These are phyloP conservation scores for Istiophorus platypterus DNA, from an alignment of 2,113 vertebrate species.

Conservation along the genomic window DNA sequence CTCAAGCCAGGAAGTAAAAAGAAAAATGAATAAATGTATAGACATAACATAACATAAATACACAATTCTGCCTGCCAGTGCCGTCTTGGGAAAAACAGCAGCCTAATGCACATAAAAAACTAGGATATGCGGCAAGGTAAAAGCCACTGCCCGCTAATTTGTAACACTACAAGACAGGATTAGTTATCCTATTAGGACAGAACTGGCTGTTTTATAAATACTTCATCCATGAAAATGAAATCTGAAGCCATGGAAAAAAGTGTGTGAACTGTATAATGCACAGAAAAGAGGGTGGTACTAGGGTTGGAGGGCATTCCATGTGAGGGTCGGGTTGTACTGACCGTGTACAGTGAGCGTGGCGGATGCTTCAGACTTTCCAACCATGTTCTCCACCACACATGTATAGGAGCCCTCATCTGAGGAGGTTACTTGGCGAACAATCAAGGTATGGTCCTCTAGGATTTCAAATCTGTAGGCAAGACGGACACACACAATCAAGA, in stretches of 20 bases:
- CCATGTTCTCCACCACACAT: constrained; percentile 97
- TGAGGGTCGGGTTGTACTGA: constrained; percentile 67
- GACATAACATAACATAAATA: no score
- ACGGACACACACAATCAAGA: constrained; percentile 39
- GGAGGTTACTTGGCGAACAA: constrained; percentile 89
- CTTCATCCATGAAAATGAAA: constrained; percentile 27
- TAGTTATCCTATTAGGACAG: constrained; percentile 13
- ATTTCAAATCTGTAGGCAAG: constrained; percentile 89
- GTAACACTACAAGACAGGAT: constrained; percentile 24
- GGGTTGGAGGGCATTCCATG: constrained; percentile 9
- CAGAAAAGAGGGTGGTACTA: constrained; percentile 1
- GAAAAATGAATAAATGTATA: constrained; percentile 3
- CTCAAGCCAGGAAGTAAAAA: constrained; percentile 9
- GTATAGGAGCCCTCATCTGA: constrained; percentile 94
- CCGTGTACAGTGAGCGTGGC: constrained; percentile 95
- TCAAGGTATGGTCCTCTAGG: constrained; percentile 93
- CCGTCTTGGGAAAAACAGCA: constrained; percentile 13
- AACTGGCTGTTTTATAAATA: constrained; percentile 18
- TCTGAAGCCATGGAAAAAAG: constrained; percentile 1
- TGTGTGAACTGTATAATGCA: constrained; percentile 10
- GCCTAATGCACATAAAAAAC: constrained; percentile 25
- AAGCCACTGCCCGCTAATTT: constrained; percentile 46
- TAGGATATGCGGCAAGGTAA: constrained; percentile 22
- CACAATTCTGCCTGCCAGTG: neutral
- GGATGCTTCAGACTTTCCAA: constrained; percentile 94